A percentile compares a stretch with the other conserved stretches of the same genome.
phyloP scores from a whole-genome alignment of 2,797 vertebrate genomes.

The Dallia pectoralis region DNA sequence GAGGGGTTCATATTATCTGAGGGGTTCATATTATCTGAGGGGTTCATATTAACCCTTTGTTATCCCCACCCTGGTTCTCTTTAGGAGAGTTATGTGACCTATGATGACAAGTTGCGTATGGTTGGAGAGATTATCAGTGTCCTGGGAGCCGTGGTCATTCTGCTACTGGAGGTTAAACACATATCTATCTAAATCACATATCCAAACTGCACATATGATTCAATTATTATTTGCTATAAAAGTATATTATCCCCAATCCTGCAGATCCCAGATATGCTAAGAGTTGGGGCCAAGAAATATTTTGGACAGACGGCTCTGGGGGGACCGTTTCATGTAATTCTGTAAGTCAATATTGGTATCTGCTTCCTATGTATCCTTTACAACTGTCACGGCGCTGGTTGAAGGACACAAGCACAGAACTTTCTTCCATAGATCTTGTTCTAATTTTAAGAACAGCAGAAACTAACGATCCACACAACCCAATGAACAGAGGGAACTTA shows the following conservation, averaged over 20 bases:
- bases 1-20: neutral
- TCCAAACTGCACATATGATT: neutral
- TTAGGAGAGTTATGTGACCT: conserved; percentile 87
- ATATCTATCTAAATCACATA: neutral
- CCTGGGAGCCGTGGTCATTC: conserved; percentile 62
- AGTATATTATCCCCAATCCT: neutral
- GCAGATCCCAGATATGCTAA: conserved; percentile 92
- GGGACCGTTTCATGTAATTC: conserved; percentile 92
- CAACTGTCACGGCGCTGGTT: no score
- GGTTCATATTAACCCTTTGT: neutral
- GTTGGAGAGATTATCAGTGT: conserved; percentile 89
- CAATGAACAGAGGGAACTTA: no score
- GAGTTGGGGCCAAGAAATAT: conserved; percentile 88
- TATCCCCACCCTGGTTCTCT: neutral
- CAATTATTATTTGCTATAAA: neutral
- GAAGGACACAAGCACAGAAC: no score
- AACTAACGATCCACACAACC: no score
- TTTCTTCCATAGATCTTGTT: no score
- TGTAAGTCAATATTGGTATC: conserved; percentile 72
- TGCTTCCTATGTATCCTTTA: neutral
- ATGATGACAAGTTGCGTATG: conserved; percentile 82
- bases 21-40: neutral
- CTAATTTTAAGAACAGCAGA: no score
- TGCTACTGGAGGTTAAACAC: conserved; percentile 84
- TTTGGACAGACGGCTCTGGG: conserved; percentile 94